phyloP scores from a whole-genome alignment of 2,113 vertebrate species.

The Pandion haliaetus region DNA sequence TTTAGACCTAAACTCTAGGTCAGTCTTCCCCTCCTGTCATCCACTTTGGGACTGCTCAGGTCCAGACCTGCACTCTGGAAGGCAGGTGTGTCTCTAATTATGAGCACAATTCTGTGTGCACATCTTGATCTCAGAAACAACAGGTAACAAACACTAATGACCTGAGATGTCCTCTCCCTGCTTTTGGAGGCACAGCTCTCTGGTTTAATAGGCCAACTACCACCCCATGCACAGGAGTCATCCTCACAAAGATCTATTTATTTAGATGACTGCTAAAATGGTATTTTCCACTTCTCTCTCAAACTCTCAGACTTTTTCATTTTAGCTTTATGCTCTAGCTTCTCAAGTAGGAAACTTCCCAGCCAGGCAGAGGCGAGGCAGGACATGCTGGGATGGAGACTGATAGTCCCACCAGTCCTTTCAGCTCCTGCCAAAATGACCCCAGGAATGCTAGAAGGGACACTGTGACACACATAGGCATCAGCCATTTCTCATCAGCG shows the following conservation, averaged over 20 bases:
- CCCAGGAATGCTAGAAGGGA: background rate
- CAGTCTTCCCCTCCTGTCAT: background rate
- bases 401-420: background rate
- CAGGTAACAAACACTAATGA: background rate
- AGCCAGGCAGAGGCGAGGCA: background rate
- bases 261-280: background rate
- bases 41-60: background rate
- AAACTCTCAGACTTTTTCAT: background rate
- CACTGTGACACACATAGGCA: background rate
- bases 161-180: background rate
- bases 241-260: background rate
- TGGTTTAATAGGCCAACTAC: background rate
- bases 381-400: background rate
- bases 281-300: background rate
- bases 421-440: background rate
- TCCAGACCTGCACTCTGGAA: background rate
- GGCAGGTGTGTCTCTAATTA: background rate
- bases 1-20: background rate
- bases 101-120: background rate
- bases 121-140: background rate
- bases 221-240: background rate
- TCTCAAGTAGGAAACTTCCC: background rate
- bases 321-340: background rate
- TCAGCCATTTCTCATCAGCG: background rate
- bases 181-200: background rate